Base-by-base conservation (phyloP, 2,888 invertebrate genomes). In the Erebia palarica region DNA sequence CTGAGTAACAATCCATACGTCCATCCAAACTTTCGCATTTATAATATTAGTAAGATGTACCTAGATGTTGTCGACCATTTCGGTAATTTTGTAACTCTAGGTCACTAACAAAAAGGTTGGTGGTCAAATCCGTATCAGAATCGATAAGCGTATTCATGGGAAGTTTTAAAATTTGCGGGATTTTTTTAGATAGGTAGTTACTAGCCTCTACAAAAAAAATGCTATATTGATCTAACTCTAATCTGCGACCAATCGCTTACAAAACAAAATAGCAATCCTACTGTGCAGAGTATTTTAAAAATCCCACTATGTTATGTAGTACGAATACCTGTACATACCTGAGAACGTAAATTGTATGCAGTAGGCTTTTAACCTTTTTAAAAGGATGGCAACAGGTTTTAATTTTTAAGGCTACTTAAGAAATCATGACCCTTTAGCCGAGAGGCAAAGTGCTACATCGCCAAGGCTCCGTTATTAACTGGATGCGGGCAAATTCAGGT, bases 361-460 rank as follows among this genome's bases (percentile, higher is more conserved):
- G n/a, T 61, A 18, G 7, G 47, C 47, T 61, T 61, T 44, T 18
- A 61, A 42, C 60, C 60, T 61, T 36, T 61, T 61, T 16, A 63
- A 63, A 49, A 49, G 47, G 63, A 63, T 47, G 63, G 9, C 49
- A 63, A 63, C 63, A 49, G 63, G 63, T 63, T 63, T 44, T 21
- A 49, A 63, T 63, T 63, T 36, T 44, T 49, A 49, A 63, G 3
- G 63, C 47, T 49, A 63, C 63, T 63, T 14, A 63, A 49, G 63
- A 63, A 63, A 63, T 63, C 63, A 63, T 63, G 63, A 63, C 61
- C 61, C 61, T 47, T 18, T 49, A 47, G 18, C 49, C 49, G 18
- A 18, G 18, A 63, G 63, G 63, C 21, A 63, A 63, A 63, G 63
- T 63, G 47, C 21, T 47, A 47, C 49, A 49, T 63, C 14, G 1